Base-by-base conservation (phyloP, 2,797 vertebrate genomes). In the Scolopax bukidnonensis region DNA sequence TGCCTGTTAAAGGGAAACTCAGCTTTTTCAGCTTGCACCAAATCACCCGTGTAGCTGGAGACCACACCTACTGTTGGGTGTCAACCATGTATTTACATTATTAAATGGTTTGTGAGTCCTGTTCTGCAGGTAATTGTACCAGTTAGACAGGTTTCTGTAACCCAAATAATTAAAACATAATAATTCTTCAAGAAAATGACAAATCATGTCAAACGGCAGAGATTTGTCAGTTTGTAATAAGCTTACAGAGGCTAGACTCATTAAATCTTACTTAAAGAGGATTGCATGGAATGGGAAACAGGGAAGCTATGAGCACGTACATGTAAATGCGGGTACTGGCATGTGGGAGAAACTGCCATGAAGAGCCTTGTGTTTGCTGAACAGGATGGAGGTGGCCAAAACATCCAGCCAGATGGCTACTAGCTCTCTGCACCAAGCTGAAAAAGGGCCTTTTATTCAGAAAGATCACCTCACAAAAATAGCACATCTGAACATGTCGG, bases 401-500 rank as follows among this genome's bases (percentile, higher is more conserved):
- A 11, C 28, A 24, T 10, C 11, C 61, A 20, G 25, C 12, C 0
- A 1, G 13, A 7, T 5, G 21, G 51, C 74, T 67, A 43, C 33
- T 12, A 32, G 11, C 41, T 45, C 32, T 40, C 40, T 1, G 2
- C 54, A 18, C 32, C 27, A 2, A 30, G 43, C 32, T 28, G 1
- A 18, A 53, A 30, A 41, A 24, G 12, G 28, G 38, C 7, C 13
- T 28, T 92, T 48, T 47, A 4, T 24, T 71, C 15, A 11, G 50
- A 59, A 71, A 38, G 54, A 54, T 11, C 8, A 10, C 48, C 30
- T 47, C 38, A 21, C 18, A 20, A 14, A 57, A 41, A 3, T 4
- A 14, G 32, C 4, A 3, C 6, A 12, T 45, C 20, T 65, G 59
- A 41, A 17, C 0, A 1, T 0, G 1, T 6, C 33, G 7, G 40